Percentiles rank a stretch among this genome's conserved stretches.
phyloP scores from a whole-genome alignment of 2,113 vertebrate genomes.

The Pangasianodon hypophthalmus region DNA sequence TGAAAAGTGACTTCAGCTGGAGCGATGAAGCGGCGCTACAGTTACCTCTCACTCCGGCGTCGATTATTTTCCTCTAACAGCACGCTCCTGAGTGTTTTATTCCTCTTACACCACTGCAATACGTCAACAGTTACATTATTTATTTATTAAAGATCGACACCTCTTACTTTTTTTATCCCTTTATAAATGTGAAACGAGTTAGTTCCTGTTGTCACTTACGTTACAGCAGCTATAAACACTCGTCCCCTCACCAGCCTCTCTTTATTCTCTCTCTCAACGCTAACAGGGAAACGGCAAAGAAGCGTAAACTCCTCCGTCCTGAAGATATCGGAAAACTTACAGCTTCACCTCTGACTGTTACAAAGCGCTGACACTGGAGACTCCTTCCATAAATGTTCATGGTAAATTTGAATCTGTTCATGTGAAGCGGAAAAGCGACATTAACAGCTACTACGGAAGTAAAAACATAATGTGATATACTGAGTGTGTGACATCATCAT shows the following conservation, averaged over 20 bases:
- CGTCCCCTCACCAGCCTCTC: too few relatives aligned
- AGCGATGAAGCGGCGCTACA: neutral
- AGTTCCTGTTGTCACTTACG: too few relatives aligned
- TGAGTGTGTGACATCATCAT: neutral
- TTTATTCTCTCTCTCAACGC: too few relatives aligned
- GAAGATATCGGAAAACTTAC: too few relatives aligned
- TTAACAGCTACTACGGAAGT: neutral
- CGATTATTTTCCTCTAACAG: neutral
- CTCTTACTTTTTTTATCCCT: too few relatives aligned
- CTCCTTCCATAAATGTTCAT: too few relatives aligned
- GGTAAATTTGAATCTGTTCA: neutral
- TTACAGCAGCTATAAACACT: too few relatives aligned
- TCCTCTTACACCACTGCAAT: neutral
- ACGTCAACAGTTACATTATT: neutral
- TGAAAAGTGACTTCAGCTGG: neutral
- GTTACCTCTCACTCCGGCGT: neutral
- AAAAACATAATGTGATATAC: neutral
- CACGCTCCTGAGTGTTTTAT: neutral
- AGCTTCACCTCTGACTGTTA: too few relatives aligned
- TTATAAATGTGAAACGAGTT: too few relatives aligned
- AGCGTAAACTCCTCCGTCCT: too few relatives aligned
- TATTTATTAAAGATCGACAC: neutral
- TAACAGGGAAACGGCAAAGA: too few relatives aligned
- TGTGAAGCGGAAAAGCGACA: neutral
- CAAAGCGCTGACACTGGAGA: too few relatives aligned